Evolutionary conservation across 1,140 invertebrate species (phyloP), one percentile per base, ranked within the genome.

Genomic region (Drosophila cardini): DNA sequence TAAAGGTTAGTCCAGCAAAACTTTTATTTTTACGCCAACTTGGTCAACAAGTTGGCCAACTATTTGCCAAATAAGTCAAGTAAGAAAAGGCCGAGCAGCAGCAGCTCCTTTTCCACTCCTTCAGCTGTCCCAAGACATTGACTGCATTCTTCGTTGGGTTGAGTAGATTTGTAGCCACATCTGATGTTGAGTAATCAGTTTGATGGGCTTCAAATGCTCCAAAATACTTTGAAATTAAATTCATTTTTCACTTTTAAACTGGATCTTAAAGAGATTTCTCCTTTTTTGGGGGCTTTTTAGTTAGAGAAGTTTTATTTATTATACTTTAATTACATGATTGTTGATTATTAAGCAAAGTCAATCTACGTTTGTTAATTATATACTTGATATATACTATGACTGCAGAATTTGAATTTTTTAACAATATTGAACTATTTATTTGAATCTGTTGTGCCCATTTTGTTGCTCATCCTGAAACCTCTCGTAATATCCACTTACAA

Each of bases 11-110:
- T 15, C 30, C 50, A 36, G 9, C 67, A 53, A 52, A 67, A 58
- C 55, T 55, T 53, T 26, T 53, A 16, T 73, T 72, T 74, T 74
- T 62, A 62, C 77, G 69, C 65, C 53, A 86, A 81, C 40, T 78
- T 86, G 78, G 70, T 86, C 83, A 76, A 79, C 75, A 80, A 79
- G 79, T 87, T 65, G 55, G 21, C 61, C 52, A 86, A 70, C 58
- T 72, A 78, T 86, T 81, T 81, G 77, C 64, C 68, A 64, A 57
- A 69, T 63, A 61, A 71, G 52, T 71, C 58, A 75, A 52, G 42
- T 42, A 18, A 69, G 62, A 62, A 56, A 26, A 18, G 42, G 4
- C 18, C 30, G 11, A 13, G 21, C 13, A 13, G 3, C 11, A 30
- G 4, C 4, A 13, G 16, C 18, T 55, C 18, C 10, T 15, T 34